Evolutionary conservation across 1,140 invertebrate genomes (phyloP), one percentile per base, ranked within the genome.

Genomic region (Phortica variegata): DNA sequence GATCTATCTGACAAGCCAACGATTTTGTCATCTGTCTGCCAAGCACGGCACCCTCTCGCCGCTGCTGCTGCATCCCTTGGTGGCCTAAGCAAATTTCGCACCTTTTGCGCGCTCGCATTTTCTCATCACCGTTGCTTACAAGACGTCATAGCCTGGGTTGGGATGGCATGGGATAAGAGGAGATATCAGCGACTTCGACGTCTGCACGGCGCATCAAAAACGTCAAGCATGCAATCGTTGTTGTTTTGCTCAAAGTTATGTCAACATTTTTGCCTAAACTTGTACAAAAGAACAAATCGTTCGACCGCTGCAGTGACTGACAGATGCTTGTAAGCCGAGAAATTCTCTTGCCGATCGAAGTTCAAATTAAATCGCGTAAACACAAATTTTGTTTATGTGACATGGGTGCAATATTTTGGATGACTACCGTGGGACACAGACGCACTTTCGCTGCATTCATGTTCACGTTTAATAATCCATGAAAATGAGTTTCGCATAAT

Each of bases 221-320:
- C n/a, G n/a, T n/a, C n/a, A n/a, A n/a, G n/a, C n/a, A n/a, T n/a
- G n/a, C n/a, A n/a, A n/a, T n/a, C n/a, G n/a, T n/a, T n/a, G n/a
- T 68, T 68, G 63, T 68, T 68, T 68, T 68, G 69, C 65, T 63
- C 66, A 70, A 70, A 70, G 66, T 70, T 70, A 70, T 70, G 66
- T 70, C 66, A 70, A 62, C 66, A 70, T 70, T 70, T 70, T 70
- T 6, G 26, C 26, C 12, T 6, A 29, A 29, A 29, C 12, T 12
- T 54, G 51, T 48, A 5, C 33, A 3, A 33, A 3, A n/a, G 5
- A 41, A 18, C n/a, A 41, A 13, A 29, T n/a, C n/a, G n/a, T n/a
- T n/a, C 18, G 23, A 21, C 32, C 17, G 32, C 13, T 37, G 2
- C 37, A 37, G 49, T 50, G 59, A 54, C 47, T 66, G 62, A 62